These are phyloP conservation scores for Ameiurus melas DNA, from an alignment of 2,113 vertebrate genomes.

Conservation along the genomic window DNA sequence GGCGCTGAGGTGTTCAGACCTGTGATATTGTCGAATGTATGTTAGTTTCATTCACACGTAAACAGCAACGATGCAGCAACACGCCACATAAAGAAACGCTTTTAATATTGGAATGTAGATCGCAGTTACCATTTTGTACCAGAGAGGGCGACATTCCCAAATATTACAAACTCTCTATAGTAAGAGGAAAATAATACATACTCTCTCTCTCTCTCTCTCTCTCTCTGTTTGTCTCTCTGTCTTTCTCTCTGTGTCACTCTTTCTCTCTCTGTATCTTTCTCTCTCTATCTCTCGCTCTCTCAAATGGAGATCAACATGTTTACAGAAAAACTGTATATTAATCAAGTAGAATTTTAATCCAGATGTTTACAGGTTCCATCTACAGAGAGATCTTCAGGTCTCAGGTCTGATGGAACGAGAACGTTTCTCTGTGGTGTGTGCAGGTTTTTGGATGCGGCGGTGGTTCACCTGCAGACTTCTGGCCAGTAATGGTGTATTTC, in stretches of 20 bases:
- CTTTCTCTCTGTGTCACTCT: no score
- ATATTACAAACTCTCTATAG: no score
- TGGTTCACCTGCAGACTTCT: conserved; percentile 1
- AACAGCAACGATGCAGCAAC: not conserved
- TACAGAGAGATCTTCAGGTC: not conserved
- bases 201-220: not conserved
- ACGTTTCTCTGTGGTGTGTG: not conserved
- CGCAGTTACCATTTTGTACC: not conserved
- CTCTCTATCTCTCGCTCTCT: not conserved
- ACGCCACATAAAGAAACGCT: not conserved
- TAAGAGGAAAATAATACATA: not conserved
- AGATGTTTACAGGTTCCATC: not conserved
- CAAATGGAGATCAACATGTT: not conserved
- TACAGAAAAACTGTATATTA: not conserved
- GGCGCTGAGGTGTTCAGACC: no score
- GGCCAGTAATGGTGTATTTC: conserved; percentile 2
- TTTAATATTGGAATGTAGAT: not conserved
- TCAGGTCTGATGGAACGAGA: not conserved
- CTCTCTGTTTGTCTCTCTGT: no score
- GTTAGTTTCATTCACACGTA: not conserved
- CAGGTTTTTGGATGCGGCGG: not conserved
- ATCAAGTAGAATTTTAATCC: not conserved
- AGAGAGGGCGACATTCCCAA: not conserved
- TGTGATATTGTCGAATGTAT: not conserved
- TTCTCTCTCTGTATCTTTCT: not conserved